These are phyloP conservation scores for Leptinotarsa haldemani DNA, from an alignment of 2,888 invertebrate genomes.

Conservation along the genomic window DNA sequence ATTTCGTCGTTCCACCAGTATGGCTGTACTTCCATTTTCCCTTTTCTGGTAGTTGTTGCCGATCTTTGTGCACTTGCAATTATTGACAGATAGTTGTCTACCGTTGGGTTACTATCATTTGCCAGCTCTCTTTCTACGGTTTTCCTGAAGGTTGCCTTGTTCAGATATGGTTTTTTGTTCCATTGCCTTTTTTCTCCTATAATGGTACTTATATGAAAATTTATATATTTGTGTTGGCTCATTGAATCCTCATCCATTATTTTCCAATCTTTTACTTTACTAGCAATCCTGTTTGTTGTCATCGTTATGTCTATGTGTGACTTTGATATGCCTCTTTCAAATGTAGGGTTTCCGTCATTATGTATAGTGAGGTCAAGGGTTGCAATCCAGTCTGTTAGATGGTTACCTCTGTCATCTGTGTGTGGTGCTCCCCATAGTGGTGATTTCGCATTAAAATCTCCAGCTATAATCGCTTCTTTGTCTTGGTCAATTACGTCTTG, in stretches of 20 bases:
- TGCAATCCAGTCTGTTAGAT: neutral
- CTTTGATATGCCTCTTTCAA: neutral
- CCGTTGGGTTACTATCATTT: neutral
- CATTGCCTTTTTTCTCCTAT: neutral
- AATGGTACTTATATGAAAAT: neutral
- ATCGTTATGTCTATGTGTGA: neutral
- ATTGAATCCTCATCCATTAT: neutral
- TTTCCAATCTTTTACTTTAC: neutral
- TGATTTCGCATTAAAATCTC: neutral
- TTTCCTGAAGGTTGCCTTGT: neutral
- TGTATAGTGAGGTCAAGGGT: neutral
- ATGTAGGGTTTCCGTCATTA: neutral
- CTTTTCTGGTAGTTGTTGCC: neutral
- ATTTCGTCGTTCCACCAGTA: slow-evolving; percentile 20
- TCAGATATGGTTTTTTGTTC: neutral
- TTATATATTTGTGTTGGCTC: neutral
- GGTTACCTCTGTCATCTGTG: neutral
- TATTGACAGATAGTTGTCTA: neutral
- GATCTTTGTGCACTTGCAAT: neutral
- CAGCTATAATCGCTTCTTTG: neutral
- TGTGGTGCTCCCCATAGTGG: neutral
- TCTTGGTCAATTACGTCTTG: neutral
- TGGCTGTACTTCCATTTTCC: neutral
- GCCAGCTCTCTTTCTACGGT: neutral
- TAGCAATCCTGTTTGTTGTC: neutral